Evolutionary conservation across 2,113 vertebrate species (phyloP).

Genomic region (Takifugu bimaculatus): DNA sequence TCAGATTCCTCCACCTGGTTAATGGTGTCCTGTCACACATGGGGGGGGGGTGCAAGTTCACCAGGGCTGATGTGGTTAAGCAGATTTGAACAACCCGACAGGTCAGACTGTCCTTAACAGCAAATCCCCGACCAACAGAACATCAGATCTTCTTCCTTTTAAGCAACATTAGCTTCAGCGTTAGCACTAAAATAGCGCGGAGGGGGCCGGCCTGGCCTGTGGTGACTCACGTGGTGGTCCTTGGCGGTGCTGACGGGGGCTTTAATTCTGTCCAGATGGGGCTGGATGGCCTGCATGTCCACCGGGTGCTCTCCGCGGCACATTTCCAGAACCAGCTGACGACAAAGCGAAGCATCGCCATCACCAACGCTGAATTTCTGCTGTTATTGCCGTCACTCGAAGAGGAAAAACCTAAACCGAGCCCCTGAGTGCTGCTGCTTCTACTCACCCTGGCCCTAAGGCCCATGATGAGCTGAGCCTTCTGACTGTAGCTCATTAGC

Average conservation of each 20-base stretch:
- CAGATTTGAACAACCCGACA: too few species aligned
- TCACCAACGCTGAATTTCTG: background rate
- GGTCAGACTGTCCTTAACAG: too few species aligned
- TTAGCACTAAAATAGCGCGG: background rate
- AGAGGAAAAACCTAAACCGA: background rate
- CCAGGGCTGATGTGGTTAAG: too few species aligned
- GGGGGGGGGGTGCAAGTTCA: too few species aligned
- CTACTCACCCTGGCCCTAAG: constrained; percentile 78
- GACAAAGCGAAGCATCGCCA: background rate
- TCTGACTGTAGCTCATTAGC: constrained; percentile 78
- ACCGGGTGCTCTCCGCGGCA: constrained; percentile 62
- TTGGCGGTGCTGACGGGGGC: constrained; percentile 63
- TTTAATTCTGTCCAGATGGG: constrained; percentile 71
- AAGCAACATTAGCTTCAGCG: too few species aligned
- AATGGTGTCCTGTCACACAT: constrained; percentile 49
- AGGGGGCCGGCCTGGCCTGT: background rate
- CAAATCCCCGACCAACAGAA: too few species aligned
- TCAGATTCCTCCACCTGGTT: constrained; percentile 70
- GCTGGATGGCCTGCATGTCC: constrained; percentile 66
- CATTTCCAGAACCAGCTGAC: constrained; percentile 70
- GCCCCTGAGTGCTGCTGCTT: background rate
- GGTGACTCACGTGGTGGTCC: constrained; percentile 56
- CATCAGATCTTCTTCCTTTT: too few species aligned
- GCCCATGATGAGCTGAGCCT: constrained; percentile 77
- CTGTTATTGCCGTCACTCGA: background rate